A percentile compares a stretch with the other conserved stretches of the same genome.
phyloP scores from a whole-genome alignment of 2,113 vertebrate genomes.

The Beaufortia kweichowensis region DNA sequence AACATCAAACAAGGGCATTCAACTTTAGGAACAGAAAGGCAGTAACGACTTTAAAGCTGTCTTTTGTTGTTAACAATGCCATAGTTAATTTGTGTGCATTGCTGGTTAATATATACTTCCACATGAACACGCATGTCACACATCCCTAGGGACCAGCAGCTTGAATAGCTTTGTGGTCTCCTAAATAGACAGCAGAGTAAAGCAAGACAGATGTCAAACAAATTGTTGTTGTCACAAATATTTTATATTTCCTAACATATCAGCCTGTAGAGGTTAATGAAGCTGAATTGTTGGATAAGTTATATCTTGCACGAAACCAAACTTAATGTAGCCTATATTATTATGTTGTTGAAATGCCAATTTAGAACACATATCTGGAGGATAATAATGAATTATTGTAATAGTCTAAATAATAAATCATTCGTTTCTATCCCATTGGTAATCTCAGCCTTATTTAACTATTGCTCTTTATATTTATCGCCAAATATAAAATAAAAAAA shows the following conservation, averaged over 20 bases:
- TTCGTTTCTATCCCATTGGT: no score
- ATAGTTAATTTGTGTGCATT: slow-evolving; percentile 31
- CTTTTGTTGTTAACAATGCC: slow-evolving; percentile 11
- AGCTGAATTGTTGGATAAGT: background rate
- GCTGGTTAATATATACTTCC: slow-evolving; percentile 16
- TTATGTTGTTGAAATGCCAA: no score
- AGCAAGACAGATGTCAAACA: background rate
- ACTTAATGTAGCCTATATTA: background rate
- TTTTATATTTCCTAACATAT: background rate
- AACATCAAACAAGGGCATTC: slow-evolving; percentile 15
- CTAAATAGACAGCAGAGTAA: background rate
- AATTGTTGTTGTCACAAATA: background rate
- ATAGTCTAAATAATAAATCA: no score
- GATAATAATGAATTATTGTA: no score
- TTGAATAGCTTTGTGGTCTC: slow-evolving; percentile 1
- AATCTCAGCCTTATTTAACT: no score
- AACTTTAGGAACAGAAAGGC: background rate
- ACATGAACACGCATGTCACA: slow-evolving; percentile 16
- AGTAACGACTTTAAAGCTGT: background rate
- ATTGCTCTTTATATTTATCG: no score
- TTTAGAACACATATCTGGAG: no score
- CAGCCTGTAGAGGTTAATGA: background rate
- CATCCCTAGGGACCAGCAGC: slow-evolving; percentile 9
- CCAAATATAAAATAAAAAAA: no score
- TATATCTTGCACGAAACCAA: background rate